These are phyloP conservation scores for Calephelis virginiensis DNA, from an alignment of 1,140 invertebrate species.

Conservation along the genomic window DNA sequence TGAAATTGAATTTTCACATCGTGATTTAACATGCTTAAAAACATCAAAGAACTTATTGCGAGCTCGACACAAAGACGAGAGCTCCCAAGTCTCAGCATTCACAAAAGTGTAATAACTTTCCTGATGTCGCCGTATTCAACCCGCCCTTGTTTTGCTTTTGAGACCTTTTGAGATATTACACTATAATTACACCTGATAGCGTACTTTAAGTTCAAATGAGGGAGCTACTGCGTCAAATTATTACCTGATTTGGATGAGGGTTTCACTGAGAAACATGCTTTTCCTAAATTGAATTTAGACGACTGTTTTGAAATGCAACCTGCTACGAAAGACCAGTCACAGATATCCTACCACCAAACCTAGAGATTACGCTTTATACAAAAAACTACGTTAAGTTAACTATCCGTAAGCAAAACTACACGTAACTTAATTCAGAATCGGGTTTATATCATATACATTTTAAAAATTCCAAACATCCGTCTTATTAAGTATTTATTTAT, in stretches of 20 bases:
- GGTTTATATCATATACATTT: no score
- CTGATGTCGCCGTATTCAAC: not conserved
- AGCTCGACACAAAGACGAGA: slow-evolving; percentile 3
- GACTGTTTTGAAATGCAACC: no score
- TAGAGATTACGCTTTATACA: no score
- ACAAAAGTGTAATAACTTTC: slow-evolving; percentile 8
- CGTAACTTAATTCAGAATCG: no score
- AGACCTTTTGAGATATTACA: slow-evolving; percentile 22
- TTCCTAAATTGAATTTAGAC: not conserved
- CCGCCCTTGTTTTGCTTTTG: slow-evolving; percentile 12
- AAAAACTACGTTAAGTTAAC: no score
- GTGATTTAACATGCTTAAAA: slow-evolving; percentile 1
- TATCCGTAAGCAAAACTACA: no score
- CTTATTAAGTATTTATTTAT: no score
- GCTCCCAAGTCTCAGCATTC: slow-evolving; percentile 2
- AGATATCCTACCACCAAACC: no score
- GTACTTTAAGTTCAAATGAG: slow-evolving; percentile 1
- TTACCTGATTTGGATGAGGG: not conserved
- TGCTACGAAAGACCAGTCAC: no score
- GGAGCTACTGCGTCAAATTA: slow-evolving; percentile 1
- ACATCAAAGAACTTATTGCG: slow-evolving; percentile 9
- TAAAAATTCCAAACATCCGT: no score
- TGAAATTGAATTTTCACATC: not conserved
- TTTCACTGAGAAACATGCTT: not conserved
- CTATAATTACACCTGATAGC: slow-evolving; percentile 14